Conservation (phyloP, 2,113 vertebrate species). For the Panthera leo region DNA sequence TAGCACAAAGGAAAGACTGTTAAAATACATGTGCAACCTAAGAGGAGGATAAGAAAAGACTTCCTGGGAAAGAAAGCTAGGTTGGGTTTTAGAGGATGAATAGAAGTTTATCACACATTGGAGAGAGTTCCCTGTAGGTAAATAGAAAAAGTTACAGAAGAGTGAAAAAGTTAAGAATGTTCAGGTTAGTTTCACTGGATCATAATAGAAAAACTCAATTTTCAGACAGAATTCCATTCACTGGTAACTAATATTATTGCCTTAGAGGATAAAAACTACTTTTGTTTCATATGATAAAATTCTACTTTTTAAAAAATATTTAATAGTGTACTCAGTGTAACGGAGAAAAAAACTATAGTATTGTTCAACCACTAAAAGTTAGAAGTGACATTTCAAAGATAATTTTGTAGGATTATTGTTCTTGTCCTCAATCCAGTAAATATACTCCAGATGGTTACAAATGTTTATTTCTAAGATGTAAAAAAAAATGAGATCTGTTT, state of each 20-base stretch:
- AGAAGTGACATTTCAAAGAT: constrained; percentile 40
- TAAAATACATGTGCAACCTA: not conserved
- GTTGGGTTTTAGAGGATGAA: not conserved
- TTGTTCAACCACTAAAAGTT: not conserved
- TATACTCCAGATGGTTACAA: not conserved
- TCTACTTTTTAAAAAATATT: constrained; percentile 43
- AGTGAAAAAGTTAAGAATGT: not conserved
- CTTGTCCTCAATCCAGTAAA: constrained; percentile 19
- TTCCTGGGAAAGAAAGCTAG: constrained; percentile 2
- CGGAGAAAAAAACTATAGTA: not conserved
- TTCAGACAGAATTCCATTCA: constrained; percentile 36
- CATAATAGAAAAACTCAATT: not conserved
- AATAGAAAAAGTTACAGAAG: not conserved
- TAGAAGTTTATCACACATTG: not conserved
- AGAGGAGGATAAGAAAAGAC: not conserved
- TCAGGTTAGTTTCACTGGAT: not conserved
- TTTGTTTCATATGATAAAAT: not conserved
- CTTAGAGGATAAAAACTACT: not conserved
- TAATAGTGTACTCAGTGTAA: not conserved
- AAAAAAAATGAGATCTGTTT: constrained; percentile 25
- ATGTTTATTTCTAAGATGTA: constrained; percentile 18
- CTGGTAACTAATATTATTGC: not conserved
- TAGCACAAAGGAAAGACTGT: not conserved
- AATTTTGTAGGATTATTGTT: constrained; percentile 9
- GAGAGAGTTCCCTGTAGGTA: not conserved